Percentiles rank a stretch among this genome's conserved stretches.
Evolutionary conservation across 2,888 invertebrate genomes (phyloP).

Genomic region (Acleris literana): DNA sequence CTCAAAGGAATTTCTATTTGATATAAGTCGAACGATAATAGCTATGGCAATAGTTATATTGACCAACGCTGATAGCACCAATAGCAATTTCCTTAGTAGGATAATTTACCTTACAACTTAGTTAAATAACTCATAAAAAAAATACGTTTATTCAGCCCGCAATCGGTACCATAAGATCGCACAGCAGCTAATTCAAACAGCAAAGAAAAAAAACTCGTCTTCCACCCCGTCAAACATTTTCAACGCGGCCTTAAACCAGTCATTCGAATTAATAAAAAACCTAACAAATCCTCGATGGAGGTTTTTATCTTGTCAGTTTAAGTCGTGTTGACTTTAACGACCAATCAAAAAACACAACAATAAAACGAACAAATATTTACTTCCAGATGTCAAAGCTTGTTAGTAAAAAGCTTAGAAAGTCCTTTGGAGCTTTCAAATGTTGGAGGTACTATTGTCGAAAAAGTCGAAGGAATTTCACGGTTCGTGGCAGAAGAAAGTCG

Average conservation of each 20-base stretch:
- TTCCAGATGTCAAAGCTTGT: slow-evolving; percentile 58
- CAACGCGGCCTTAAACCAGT: slow-evolving; percentile 1
- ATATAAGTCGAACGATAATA: too few species aligned
- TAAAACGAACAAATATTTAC: slow-evolving; percentile 58
- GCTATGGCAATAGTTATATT: too few species aligned
- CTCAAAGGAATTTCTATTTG: too few species aligned
- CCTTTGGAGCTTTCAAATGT: slow-evolving; percentile 31
- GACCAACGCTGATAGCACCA: too few species aligned
- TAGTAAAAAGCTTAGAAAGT: slow-evolving; percentile 46
- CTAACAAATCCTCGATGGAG: slow-evolving; percentile 13
- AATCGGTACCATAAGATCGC: too few species aligned
- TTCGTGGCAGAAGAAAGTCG: not conserved
- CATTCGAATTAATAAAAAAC: slow-evolving; percentile 30
- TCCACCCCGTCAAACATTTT: too few species aligned
- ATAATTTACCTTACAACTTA: too few species aligned
- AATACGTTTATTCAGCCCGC: too few species aligned
- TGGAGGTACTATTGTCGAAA: slow-evolving; percentile 10
- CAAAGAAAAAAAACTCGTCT: too few species aligned
- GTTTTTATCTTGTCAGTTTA: slow-evolving; percentile 25
- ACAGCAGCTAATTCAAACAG: too few species aligned
- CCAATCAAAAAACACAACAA: slow-evolving; percentile 45
- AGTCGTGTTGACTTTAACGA: slow-evolving; percentile 16
- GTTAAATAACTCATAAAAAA: too few species aligned
- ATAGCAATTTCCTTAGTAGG: too few species aligned
- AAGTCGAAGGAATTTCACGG: slow-evolving; percentile 4